Percentiles rank a stretch among this genome's conserved stretches.
Conservation (phyloP, 1,140 invertebrate genomes). For the Pinna nobilis region DNA sequence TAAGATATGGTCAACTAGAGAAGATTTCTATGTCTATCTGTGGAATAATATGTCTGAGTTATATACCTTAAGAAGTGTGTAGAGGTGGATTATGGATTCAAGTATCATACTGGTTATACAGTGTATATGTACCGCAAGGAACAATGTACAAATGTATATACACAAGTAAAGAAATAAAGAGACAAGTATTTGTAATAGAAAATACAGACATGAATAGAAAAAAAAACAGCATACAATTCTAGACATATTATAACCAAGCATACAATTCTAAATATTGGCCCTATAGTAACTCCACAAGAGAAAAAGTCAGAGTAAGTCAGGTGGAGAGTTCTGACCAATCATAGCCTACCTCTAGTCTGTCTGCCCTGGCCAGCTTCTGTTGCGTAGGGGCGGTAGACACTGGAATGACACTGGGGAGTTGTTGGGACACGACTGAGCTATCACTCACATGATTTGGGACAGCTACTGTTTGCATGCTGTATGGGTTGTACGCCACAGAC, state of each 20-base stretch:
- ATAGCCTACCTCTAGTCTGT: slow-evolving; percentile 92
- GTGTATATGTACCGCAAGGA: neutral
- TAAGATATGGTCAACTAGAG: too few relatives aligned
- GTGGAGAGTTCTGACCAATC: slow-evolving; percentile 1
- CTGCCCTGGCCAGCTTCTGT: slow-evolving; percentile 95
- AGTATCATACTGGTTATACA: too few relatives aligned
- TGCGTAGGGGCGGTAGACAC: slow-evolving; percentile 78
- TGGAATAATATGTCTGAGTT: too few relatives aligned
- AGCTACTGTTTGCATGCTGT: slow-evolving; percentile 54
- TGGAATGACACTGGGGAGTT: slow-evolving; percentile 59
- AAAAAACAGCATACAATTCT: slow-evolving; percentile 5
- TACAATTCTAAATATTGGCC: too few relatives aligned
- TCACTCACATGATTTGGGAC: slow-evolving; percentile 48
- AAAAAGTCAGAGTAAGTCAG: slow-evolving; percentile 5
- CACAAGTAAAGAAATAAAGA: neutral
- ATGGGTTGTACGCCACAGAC: slow-evolving; percentile 56
- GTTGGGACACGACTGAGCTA: slow-evolving; percentile 44
- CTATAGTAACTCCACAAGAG: too few relatives aligned
- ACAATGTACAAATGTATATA: neutral
- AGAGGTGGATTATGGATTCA: too few relatives aligned
- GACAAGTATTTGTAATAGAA: neutral
- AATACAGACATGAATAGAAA: slow-evolving; percentile 1
- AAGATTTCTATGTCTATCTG: too few relatives aligned
- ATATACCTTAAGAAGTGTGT: too few relatives aligned
- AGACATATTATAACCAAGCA: too few relatives aligned